Evolutionary conservation across 2,113 vertebrate species (phyloP).

Genomic region (Cavia porcellus): DNA sequence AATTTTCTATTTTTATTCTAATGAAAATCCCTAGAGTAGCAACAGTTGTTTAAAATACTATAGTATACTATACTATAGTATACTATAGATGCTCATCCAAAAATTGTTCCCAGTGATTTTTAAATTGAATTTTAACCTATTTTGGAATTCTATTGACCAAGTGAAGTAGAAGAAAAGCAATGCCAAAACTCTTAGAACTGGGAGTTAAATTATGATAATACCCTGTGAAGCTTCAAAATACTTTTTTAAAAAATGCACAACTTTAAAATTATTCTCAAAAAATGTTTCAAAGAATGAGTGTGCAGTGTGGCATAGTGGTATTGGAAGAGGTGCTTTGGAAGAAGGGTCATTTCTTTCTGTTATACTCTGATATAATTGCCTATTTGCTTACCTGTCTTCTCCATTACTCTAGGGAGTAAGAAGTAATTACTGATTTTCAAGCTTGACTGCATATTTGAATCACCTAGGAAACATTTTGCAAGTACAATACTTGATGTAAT

Average conservation of each 20-base stretch:
- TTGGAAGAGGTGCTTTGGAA: not conserved
- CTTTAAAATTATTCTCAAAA: not conserved
- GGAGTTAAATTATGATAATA: slow-evolving; percentile 14
- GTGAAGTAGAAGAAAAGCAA: not conserved
- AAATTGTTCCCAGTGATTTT: not conserved
- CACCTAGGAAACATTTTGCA: not conserved
- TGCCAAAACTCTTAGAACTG: not conserved
- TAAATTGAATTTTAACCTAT: not conserved
- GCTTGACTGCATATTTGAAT: not conserved
- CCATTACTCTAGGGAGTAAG: not conserved
- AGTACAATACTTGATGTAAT: not conserved
- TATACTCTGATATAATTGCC: not conserved
- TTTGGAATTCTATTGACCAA: not conserved
- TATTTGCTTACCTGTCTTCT: not conserved
- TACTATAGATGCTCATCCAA: not conserved
- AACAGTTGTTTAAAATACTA: not conserved
- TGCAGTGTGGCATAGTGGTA: not conserved
- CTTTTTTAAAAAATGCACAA: not conserved
- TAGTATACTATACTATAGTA: too few species aligned
- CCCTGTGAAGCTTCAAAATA: not conserved
- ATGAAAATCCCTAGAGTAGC: not conserved
- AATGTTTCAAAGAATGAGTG: not conserved
- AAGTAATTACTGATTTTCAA: not conserved
- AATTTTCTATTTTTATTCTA: not conserved
- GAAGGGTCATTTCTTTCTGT: not conserved